Evolutionary conservation across 2,888 invertebrate species (phyloP), one percentile per base, ranked within the genome.

Genomic region (Heteromyza rotundicornis): DNA sequence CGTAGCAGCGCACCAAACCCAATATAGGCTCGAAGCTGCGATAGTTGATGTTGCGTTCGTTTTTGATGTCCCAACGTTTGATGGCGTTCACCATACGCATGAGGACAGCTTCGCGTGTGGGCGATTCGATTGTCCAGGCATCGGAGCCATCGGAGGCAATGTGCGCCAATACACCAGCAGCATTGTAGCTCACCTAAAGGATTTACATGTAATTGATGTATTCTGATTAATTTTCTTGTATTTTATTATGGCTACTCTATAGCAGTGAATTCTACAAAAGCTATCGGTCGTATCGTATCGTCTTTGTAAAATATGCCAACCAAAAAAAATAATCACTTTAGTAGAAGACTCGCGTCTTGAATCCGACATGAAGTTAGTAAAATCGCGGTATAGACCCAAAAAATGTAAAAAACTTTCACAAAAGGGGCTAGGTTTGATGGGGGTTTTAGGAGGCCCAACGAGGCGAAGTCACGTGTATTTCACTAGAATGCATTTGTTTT

Each of bases 31-130:
- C 92, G 85, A 98, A 98, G 27, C 94, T 94, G 67, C 96, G 90
- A 84, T 98, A 98, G 85, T 98, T 98, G 69, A 98, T 98, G 82
- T 96, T 98, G 49, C 98, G 86, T 74, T 91, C 91, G 0, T 94
- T 91, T 61, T 86, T 86, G 53, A 98, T 84, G 79, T 95, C 90
- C 98, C 98, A 98, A 52, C 92, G 87, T 67, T 90, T 88, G 49
- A 98, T 94, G 12, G 96, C 96, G 44, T 85, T 81, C 8, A 91
- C 89, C 87, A 97, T 91, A 65, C 90, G 87, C 10, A 85, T 80
- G 14, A 95, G 85, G 1, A 96, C 95, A 47, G 87, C 85, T 2
- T 87, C 86, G 10, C 96, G 86, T 1, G 88, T 84, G 0, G 95
- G 95, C 24, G 86, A 84, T 12, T 86, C 84, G 17, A 94, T 89